These are phyloP conservation scores for Crotalus viridis DNA, from an alignment of 2,113 vertebrate species.

Conservation along the genomic window DNA sequence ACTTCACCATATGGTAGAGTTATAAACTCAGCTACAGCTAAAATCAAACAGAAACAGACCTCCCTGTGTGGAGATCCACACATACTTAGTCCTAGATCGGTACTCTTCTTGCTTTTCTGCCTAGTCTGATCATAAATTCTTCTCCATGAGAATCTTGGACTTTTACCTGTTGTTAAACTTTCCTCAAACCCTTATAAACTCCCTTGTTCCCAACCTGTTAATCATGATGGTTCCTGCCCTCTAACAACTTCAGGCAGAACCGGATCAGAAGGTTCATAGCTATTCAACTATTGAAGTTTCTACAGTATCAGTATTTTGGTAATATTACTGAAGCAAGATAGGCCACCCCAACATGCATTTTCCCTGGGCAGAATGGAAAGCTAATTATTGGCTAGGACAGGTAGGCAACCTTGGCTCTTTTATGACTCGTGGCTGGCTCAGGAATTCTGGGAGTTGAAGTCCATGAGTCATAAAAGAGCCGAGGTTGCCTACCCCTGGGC, in stretches of 20 bases:
- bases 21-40: slow-evolving; percentile 1
- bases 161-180: not conserved
- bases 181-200: not conserved
- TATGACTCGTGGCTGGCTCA: no score
- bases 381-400: not conserved
- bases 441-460: no score
- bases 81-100: no score
- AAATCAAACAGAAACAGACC: slow-evolving; percentile 1
- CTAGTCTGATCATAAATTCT: not conserved
- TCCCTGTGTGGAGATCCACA: not conserved
- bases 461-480: no score
- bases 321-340: not conserved
- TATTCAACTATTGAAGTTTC: not conserved
- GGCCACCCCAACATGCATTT: not conserved
- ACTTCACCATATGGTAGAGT: not conserved
- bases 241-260: not conserved
- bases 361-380: not conserved
- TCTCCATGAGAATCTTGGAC: not conserved
- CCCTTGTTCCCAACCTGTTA: not conserved
- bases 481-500: not conserved
- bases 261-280: not conserved
- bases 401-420: no score
- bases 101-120: not conserved
- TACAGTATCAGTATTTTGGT: not conserved
- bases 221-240: not conserved